phyloP scores from a whole-genome alignment of 2,888 invertebrate genomes.

The Pseudanteris insignis region DNA sequence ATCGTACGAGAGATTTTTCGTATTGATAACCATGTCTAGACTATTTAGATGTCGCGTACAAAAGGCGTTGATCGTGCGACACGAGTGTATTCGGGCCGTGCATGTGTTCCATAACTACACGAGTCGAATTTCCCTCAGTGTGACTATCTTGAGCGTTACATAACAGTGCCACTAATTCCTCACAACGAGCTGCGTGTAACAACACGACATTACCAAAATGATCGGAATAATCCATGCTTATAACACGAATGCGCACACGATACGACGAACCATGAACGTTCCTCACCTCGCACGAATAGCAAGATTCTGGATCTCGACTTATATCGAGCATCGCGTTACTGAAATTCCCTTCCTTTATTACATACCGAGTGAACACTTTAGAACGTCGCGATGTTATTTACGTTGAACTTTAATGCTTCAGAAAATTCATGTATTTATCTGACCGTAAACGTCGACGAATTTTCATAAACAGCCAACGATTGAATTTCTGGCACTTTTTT shows the following conservation, averaged over 20 bases:
- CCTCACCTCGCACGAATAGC: constrained; percentile 21
- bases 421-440: neutral
- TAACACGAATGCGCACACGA: constrained; percentile 37
- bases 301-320: constrained; percentile 54
- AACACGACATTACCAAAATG: constrained; percentile 39
- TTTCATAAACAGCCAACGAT: no score
- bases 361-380: constrained; percentile 17
- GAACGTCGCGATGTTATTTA: constrained; percentile 11
- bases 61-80: neutral
- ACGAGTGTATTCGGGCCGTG: neutral
- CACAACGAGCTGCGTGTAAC: constrained; percentile 39
- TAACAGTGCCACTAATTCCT: constrained; percentile 52
- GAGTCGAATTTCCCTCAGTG: constrained; percentile 5
- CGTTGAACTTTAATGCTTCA: neutral
- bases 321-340: constrained; percentile 59
- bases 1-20: no score
- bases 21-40: no score
- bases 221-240: constrained; percentile 41
- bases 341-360: constrained; percentile 42
- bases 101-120: neutral
- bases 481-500: no score
- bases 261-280: constrained; percentile 24
- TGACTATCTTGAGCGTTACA: constrained; percentile 42
- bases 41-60: no score
- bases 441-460: no score